Conservation (phyloP, 2,888 invertebrate genomes). For the Hydriomena furcata region DNA sequence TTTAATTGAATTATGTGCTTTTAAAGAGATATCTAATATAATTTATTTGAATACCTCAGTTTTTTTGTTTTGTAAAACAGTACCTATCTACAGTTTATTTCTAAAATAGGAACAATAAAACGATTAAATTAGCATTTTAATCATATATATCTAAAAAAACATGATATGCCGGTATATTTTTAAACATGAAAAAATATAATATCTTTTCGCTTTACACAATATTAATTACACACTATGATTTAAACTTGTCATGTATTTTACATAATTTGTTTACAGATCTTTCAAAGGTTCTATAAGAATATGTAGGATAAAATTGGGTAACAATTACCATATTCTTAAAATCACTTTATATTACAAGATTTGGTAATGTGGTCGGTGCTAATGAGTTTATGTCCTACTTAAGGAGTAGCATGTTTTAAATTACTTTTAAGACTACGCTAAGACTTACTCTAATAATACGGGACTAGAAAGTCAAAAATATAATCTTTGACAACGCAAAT, state of each 20-base stretch:
- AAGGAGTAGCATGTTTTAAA: constrained; percentile 7
- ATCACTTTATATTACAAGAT: constrained; percentile 23
- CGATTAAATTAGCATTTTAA: constrained; percentile 50
- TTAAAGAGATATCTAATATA: too few relatives aligned
- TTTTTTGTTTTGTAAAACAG: too few relatives aligned
- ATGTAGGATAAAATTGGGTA: constrained; percentile 22
- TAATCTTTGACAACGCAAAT: constrained; percentile 49
- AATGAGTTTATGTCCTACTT: constrained; percentile 27
- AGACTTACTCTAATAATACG: constrained; percentile 48
- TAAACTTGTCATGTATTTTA: constrained; percentile 63
- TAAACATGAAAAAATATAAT: constrained; percentile 66
- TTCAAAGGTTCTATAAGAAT: constrained; percentile 43
- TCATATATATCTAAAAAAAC: constrained; percentile 74
- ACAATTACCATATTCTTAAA: constrained; percentile 14
- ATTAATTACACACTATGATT: constrained; percentile 17
- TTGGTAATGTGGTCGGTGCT: constrained; percentile 26
- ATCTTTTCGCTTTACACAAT: constrained; percentile 26
- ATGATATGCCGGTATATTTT: constrained; percentile 68
- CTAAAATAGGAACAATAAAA: constrained; percentile 14
- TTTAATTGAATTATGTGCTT: too few relatives aligned
- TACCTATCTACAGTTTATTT: too few relatives aligned
- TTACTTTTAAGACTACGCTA: constrained; percentile 33
- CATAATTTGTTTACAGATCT: constrained; percentile 62
- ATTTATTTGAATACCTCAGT: too few relatives aligned
- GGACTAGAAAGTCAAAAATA: constrained; percentile 71